Conservation (phyloP, 2,888 invertebrate genomes). For the Melanostoma scalare region DNA sequence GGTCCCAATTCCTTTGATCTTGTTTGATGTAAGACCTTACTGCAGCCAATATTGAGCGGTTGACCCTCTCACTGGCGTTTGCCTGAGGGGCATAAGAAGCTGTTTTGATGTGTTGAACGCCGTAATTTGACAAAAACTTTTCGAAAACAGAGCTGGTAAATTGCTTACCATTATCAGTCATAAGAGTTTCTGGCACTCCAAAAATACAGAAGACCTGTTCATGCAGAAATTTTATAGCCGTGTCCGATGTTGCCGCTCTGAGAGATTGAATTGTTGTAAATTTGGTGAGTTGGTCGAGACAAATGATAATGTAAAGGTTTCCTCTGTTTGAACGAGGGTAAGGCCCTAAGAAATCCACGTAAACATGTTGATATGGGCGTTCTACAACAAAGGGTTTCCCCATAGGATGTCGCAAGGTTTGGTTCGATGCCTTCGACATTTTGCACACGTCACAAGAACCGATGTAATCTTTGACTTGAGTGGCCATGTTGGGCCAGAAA, state of each 20-base stretch:
- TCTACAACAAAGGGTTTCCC: constrained; percentile 17
- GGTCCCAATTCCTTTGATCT: constrained; percentile 6
- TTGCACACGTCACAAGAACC: constrained; percentile 7
- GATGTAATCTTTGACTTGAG: constrained; percentile 4
- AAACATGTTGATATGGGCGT: constrained; percentile 7
- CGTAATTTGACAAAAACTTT: not conserved
- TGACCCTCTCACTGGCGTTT: constrained; percentile 11
- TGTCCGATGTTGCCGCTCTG: not conserved
- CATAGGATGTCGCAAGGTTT: not conserved
- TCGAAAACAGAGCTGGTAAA: constrained; percentile 17
- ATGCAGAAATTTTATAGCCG: not conserved
- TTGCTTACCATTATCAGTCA: constrained; percentile 39
- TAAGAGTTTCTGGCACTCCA: constrained; percentile 25
- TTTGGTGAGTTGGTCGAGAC: constrained; percentile 21
- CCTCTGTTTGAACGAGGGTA: constrained; percentile 12
- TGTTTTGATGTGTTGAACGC: not conserved
- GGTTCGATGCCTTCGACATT: constrained; percentile 1
- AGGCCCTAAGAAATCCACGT: constrained; percentile 4
- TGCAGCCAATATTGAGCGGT: not conserved
- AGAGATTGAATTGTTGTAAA: not conserved
- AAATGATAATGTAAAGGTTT: constrained; percentile 3
- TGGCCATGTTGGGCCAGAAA: constrained; percentile 24
- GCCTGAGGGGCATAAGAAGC: constrained; percentile 12
- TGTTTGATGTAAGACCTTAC: not conserved
- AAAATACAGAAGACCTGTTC: constrained; percentile 14